phyloP scores from a whole-genome alignment of 2,113 vertebrate species.

The Zootoca vivipara region DNA sequence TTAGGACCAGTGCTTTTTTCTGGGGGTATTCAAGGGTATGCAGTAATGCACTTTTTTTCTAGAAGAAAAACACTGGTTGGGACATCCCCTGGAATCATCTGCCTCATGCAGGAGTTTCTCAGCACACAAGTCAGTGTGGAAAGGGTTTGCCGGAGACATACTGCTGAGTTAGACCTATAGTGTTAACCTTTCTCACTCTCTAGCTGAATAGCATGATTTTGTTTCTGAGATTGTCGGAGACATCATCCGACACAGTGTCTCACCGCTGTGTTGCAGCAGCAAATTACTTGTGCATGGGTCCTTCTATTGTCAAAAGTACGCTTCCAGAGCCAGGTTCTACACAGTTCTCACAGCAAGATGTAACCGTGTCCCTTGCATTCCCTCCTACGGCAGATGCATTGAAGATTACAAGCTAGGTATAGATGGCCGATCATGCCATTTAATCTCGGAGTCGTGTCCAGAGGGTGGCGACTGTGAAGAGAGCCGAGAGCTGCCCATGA shows the following conservation, averaged over 20 bases:
- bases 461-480: conserved; percentile 88
- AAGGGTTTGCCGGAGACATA: background rate
- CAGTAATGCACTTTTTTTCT: too few species aligned
- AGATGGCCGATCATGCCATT: conserved; percentile 91
- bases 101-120: background rate
- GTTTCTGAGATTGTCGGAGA: background rate
- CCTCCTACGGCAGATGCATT: conserved; percentile 83
- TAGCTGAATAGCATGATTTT: background rate
- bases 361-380: conserved; percentile 1
- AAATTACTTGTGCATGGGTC: background rate
- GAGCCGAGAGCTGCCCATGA: conserved; percentile 88
- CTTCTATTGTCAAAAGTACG: background rate
- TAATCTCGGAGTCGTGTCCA: conserved; percentile 88
- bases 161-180: background rate
- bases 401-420: conserved; percentile 94
- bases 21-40: too few species aligned
- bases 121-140: background rate
- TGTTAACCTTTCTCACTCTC: background rate
- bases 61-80: too few species aligned
- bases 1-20: too few species aligned
- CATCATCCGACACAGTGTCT: background rate
- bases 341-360: background rate
- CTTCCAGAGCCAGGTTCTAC: background rate
- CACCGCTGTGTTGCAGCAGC: background rate
- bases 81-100: background rate